Evolutionary conservation across 2,888 invertebrate species (phyloP).

Genomic region (Iselma pallidipennis): DNA sequence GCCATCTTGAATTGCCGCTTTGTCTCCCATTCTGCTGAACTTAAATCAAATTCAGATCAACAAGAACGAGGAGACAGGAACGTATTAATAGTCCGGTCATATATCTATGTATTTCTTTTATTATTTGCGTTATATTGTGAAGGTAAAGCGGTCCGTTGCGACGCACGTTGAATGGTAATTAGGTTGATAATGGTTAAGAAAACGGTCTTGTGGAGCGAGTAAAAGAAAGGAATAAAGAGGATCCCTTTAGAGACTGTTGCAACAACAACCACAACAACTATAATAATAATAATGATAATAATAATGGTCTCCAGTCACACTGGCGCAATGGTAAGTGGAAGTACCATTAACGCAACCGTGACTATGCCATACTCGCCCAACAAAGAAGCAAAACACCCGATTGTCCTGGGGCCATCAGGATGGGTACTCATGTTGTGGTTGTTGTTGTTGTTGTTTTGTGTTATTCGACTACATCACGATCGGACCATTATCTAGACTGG

Average conservation of each 20-base stretch:
- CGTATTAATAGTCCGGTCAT: background rate
- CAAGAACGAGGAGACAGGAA: background rate
- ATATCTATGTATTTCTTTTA: background rate
- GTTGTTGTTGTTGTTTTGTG: constrained; percentile 11
- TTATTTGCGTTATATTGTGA: background rate
- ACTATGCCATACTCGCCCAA: constrained; percentile 33
- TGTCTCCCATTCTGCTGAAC: background rate
- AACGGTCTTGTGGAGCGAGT: constrained; percentile 2
- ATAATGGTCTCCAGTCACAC: constrained; percentile 15
- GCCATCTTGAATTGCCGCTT: background rate
- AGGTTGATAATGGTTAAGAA: constrained; percentile 13
- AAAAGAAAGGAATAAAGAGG: too few relatives aligned
- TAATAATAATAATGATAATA: constrained; percentile 13
- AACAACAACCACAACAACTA: constrained; percentile 8
- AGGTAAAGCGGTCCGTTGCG: background rate
- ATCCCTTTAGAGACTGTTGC: constrained; percentile 5
- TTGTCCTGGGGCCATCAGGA: constrained; percentile 31
- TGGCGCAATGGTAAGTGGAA: constrained; percentile 24
- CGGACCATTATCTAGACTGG: constrained; percentile 33
- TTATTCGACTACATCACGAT: constrained; percentile 34
- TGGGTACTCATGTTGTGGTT: constrained; percentile 27
- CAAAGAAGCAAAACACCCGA: constrained; percentile 31
- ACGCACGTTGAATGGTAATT: constrained; percentile 22
- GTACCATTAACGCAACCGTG: constrained; percentile 36
- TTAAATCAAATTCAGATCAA: background rate